Conservation (phyloP, 2,797 vertebrate species). For the Phrynocephalus forsythii region DNA sequence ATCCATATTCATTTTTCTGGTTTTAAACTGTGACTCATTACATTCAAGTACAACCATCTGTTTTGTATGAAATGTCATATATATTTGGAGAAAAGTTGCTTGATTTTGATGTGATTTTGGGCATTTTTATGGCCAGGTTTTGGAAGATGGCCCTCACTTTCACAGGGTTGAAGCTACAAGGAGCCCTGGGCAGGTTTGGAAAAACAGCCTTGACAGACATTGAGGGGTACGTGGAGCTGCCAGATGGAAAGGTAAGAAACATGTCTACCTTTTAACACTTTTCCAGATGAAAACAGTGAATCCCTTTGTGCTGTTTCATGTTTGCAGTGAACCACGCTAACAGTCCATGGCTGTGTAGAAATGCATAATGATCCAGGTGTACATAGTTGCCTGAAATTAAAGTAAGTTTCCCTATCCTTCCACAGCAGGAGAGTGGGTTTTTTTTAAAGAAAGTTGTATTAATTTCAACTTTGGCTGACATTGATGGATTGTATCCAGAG, state of each 20-base stretch:
- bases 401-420: background rate
- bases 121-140: slow-evolving; percentile 80
- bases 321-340: background rate
- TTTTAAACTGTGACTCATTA: background rate
- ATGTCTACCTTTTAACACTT: background rate
- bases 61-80: background rate
- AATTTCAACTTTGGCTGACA: background rate
- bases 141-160: slow-evolving; percentile 92
- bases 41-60: background rate
- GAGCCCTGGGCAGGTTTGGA: slow-evolving; percentile 90
- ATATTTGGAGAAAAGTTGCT: background rate
- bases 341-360: background rate
- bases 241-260: slow-evolving; percentile 89
- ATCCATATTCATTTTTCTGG: too few species aligned
- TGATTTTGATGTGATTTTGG: background rate
- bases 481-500: background rate
- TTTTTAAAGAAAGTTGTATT: too few species aligned
- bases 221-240: slow-evolving; percentile 87
- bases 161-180: slow-evolving; percentile 92
- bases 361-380: background rate
- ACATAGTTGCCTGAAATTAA: background rate
- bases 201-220: slow-evolving; percentile 88
- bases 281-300: background rate
- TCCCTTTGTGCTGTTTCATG: background rate
- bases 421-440: too few species aligned